Base-by-base conservation (phyloP, 2,797 vertebrate species). In the Dipus sagitta region DNA sequence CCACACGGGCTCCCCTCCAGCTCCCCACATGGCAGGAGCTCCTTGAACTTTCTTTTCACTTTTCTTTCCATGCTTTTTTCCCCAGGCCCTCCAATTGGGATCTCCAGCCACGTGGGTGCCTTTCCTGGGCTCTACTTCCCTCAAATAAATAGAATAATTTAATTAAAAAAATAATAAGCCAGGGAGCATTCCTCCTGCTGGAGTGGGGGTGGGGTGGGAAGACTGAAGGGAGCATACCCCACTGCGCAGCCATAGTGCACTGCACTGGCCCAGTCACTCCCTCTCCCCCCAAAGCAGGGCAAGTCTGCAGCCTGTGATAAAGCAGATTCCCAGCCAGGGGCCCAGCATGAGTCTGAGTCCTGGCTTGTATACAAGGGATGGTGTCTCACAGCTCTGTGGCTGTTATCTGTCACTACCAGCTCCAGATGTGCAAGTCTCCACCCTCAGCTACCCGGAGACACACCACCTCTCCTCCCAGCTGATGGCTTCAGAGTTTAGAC, bases 101-200 rank as follows among this genome's bases (percentile, higher is more conserved):
- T 47, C 42, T 47, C 42, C 9, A 47, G 42, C 42, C 42, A 47
- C 42, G 42, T 47, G 42, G 42, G 42, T 47, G 42, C 42, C 42
- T 47, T 47, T 47, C 42, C 42, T 47, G 6, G 42, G 42, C 42
- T 47, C 42, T 47, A 47, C 42, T 47, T 47, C 42, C 42, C 42
- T 47, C 42, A 47, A 47, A 47, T 47, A 47, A 47, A 47, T 47
- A 47, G 6, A 47, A 47, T 47, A 47, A 47, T 47, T 47, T 47
- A 47, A 47, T 47, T 47, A 3, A 47, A 47, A 47, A 42, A 47
- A 47, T 6, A 47, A 86, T 75, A 38, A 12, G 89, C 95, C 70
- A 97, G 92, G 6, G 92, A 94, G 74, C 97, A 97, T 92, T 97
- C 97, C 75, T 98, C 94, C 97, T 98, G 97, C 97, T 98, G 54